A percentile compares a stretch with the other conserved stretches of the same genome.
Evolutionary conservation across 2,797 vertebrate genomes (phyloP).

Genomic region (Poeciliopsis turneri): DNA sequence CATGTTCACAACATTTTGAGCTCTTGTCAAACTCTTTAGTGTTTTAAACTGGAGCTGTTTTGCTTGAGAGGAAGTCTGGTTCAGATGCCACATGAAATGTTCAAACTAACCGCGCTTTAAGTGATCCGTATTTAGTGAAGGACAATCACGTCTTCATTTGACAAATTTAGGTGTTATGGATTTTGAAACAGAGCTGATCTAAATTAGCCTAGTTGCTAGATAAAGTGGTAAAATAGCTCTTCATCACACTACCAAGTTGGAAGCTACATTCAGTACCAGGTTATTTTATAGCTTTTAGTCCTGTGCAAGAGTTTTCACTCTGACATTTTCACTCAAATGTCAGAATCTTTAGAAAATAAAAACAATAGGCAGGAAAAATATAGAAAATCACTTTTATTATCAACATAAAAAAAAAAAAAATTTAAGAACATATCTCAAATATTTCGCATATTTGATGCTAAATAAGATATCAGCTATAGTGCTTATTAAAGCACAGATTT

Average conservation of each 20-base stretch:
- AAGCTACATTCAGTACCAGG: background rate
- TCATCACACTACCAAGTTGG: background rate
- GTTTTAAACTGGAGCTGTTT: background rate
- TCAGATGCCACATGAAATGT: background rate
- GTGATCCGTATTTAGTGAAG: background rate
- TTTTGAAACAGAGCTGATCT: background rate
- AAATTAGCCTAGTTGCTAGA: background rate
- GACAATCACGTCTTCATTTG: background rate
- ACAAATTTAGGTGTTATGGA: background rate
- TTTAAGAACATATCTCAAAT: background rate
- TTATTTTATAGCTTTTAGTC: background rate
- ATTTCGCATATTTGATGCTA: background rate
- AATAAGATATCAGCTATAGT: background rate
- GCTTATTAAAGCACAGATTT: background rate
- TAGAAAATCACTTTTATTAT: background rate
- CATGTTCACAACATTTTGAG: background rate
- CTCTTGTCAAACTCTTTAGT: background rate
- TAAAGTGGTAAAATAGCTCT: background rate
- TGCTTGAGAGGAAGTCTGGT: background rate
- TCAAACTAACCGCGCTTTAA: background rate
- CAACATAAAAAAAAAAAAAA: background rate
- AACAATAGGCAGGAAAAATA: background rate
- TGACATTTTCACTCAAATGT: background rate
- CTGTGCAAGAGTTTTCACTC: background rate
- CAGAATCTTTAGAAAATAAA: too few species aligned